phyloP scores from a whole-genome alignment of 1,140 invertebrate genomes.

The Diachasma alloeum region DNA sequence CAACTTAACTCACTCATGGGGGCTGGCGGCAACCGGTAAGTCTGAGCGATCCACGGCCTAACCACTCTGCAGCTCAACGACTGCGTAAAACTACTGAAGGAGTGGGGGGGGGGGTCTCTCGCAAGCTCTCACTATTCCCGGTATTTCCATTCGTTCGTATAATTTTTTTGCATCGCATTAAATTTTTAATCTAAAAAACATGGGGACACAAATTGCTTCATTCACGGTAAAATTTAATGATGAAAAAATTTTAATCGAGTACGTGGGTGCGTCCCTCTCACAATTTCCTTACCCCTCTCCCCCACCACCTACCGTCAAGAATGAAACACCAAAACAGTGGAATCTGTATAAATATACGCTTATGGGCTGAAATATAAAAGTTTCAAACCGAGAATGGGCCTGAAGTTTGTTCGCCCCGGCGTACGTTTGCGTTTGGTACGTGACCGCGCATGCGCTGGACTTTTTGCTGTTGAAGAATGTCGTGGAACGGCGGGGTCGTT shows the following conservation, averaged over 20 bases:
- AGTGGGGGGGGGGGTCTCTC: neutral
- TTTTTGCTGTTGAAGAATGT: conserved; percentile 60
- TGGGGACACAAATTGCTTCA: conserved; percentile 25
- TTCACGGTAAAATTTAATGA: conserved; percentile 12
- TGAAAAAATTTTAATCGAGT: neutral
- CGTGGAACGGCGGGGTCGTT: conserved; percentile 58
- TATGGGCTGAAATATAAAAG: conserved; percentile 41
- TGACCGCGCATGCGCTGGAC: conserved; percentile 53
- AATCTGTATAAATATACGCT: conserved; percentile 53
- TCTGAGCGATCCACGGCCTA: conserved; percentile 26
- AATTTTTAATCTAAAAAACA: conserved; percentile 51
- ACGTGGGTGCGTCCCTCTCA: neutral
- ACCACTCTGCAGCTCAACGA: conserved; percentile 15
- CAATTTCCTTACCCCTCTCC: too few species aligned
- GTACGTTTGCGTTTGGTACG: conserved; percentile 38
- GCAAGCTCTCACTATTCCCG: conserved; percentile 53
- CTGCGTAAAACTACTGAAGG: neutral
- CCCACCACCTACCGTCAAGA: neutral
- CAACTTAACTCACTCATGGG: conserved; percentile 51
- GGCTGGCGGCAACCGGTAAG: conserved; percentile 47
- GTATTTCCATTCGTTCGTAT: conserved; percentile 60
- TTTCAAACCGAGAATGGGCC: conserved; percentile 18
- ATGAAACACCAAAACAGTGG: conserved; percentile 14
- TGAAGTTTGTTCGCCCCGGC: neutral
- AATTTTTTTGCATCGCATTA: conserved; percentile 53